Evolutionary conservation across 2,888 invertebrate genomes (phyloP), one percentile per base, ranked within the genome.

Genomic region (Xanthia togata): DNA sequence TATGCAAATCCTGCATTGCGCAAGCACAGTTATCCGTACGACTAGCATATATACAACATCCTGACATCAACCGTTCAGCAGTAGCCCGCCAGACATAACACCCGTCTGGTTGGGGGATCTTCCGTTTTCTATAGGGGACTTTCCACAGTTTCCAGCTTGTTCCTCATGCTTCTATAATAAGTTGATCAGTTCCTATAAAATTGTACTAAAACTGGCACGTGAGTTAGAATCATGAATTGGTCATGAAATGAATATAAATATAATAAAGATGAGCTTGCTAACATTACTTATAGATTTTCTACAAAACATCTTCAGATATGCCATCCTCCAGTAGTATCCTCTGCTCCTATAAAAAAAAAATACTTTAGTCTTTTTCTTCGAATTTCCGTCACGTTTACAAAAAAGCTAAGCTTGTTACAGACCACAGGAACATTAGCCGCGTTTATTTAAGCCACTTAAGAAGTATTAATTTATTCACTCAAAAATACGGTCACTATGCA

Each of bases 401-500:
- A 63, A 53, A 65, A 44, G 23, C 5, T 31, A 55, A 55, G 53
- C 31, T 67, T 78, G 44, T 2, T 31, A 62, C 20, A 26, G 2
- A 81, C 26, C n/a, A n/a, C 31, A 72, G 64, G 23, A 79, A 17
- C 47, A 17, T 20, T 44, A 4, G 35, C 31, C 4, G 20, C 6
- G 23, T 20, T 47, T 17, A 44, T 41, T 41, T 38, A 38, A 6
- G 38, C 8, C 38, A 41, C 9, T 41, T 35, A 26, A 59, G 20
- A 23, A 50, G 35, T 67, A 50, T 57, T 62, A 55, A 12, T 41
- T 62, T 59, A 12, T 41, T 63, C 31, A 55, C 35, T 57, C 31
- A 78, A 53, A 67, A 79, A 60, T 64, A 60, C 23, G 50, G n/a
- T 31, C 67, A 81, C 31, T 35, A 11, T 68, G 76, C 85, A 84